A percentile compares a stretch with the other conserved stretches of the same genome.
Evolutionary conservation across 1,140 invertebrate genomes (phyloP).

Genomic region (Araneus ventricosus): DNA sequence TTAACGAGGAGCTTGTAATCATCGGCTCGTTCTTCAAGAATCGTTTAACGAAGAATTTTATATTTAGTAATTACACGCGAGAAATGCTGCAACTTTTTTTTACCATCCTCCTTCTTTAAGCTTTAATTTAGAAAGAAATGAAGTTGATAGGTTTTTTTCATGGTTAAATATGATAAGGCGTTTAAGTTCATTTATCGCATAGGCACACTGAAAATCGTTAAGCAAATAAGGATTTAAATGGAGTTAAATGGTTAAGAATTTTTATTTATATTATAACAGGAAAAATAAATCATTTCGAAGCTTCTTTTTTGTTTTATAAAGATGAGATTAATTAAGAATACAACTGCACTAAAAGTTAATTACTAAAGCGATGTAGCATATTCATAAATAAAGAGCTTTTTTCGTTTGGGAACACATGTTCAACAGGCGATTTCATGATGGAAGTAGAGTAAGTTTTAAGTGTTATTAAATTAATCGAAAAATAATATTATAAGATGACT

Average conservation of each 20-base stretch:
- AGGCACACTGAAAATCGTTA: neutral
- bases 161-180: slow-evolving; percentile 2
- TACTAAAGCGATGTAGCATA: too few relatives aligned
- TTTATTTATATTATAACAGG: neutral
- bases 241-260: neutral
- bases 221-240: neutral
- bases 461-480: too few relatives aligned
- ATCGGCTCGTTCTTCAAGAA: slow-evolving; percentile 33
- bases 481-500: too few relatives aligned
- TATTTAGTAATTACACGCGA: slow-evolving; percentile 51
- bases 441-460: too few relatives aligned
- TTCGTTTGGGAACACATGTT: too few relatives aligned
- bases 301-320: too few relatives aligned
- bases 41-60: slow-evolving; percentile 54
- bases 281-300: neutral
- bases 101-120: neutral
- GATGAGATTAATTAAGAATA: too few relatives aligned
- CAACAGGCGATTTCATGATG: too few relatives aligned
- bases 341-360: too few relatives aligned
- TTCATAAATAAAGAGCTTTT: too few relatives aligned
- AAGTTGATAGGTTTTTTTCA: neutral
- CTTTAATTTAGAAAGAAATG: slow-evolving; percentile 43
- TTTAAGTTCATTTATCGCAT: slow-evolving; percentile 10
- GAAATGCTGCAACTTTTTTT: slow-evolving; percentile 23
- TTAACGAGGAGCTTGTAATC: slow-evolving; percentile 40